Evolutionary conservation across 2,797 vertebrate genomes (phyloP).

Genomic region (Pangasius macronema): DNA sequence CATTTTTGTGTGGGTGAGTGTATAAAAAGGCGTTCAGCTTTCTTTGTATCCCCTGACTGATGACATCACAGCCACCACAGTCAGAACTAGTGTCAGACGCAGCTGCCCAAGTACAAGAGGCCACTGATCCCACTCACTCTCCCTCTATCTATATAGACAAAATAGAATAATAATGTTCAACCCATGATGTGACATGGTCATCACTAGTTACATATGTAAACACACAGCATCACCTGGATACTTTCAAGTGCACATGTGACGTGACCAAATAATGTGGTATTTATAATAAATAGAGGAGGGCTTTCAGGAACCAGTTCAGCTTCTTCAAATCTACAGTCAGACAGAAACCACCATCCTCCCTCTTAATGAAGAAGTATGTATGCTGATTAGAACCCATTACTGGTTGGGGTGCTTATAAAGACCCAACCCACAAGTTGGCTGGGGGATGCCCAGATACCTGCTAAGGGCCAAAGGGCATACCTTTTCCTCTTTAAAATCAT

Average conservation of each 20-base stretch:
- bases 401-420: background rate
- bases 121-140: conserved; percentile 12
- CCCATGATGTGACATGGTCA: background rate
- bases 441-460: background rate
- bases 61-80: conserved; percentile 46
- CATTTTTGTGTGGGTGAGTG: conserved; percentile 25
- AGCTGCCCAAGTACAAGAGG: conserved; percentile 35
- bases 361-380: background rate
- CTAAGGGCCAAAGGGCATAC: background rate
- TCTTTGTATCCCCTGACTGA: conserved; percentile 50
- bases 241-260: background rate
- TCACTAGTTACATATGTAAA: background rate
- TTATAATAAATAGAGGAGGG: background rate
- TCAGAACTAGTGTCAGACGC: conserved; percentile 48
- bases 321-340: background rate
- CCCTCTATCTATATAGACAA: conserved; percentile 3
- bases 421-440: background rate
- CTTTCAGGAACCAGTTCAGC: background rate
- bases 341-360: background rate
- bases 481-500: background rate
- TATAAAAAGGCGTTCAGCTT: conserved; percentile 37
- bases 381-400: background rate
- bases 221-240: background rate
- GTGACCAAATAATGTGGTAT: background rate
- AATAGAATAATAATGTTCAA: background rate